Base-by-base conservation (phyloP, 2,797 vertebrate genomes). In the Chromobotia macracanthus region DNA sequence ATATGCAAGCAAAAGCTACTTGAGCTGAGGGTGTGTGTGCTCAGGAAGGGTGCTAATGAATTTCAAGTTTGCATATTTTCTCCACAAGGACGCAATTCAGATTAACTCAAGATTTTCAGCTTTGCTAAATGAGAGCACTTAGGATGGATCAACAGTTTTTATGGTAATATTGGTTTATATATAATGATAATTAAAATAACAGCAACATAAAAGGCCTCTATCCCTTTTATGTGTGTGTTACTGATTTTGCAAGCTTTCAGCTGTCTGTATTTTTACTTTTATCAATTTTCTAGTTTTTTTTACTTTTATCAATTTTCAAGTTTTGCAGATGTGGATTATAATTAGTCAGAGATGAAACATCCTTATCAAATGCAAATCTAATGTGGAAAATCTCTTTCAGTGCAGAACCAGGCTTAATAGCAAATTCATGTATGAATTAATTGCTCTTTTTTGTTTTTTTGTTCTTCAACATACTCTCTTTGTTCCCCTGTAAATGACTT, bases 41-140 rank as follows among this genome's bases (percentile, higher is more conserved):
- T 72, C 48, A 71, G 31, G 8, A 64, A 31, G 28, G 50, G 19
- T 64, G 77, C 35, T 72, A 79, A 79, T 72, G 60, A 72, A 72
- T 55, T 64, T 66, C 60, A 64, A 44, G 61, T 66, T 65, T 72
- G 23, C n/a, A 44, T 66, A 46, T 21, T 72, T 79, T 53, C 68
- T 78, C 38, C 68, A 53, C 58, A 25, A 72, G 46, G 68, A 63
- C 23, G 44, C 35, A 64, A 48, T 65, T 21, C 50, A 56, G 77
- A 79, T 79, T n/a, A 79, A 79, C 60, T 64, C 48, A 64, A 79
- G 67, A 79, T 72, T 48, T 72, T 79, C 58, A 72, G 68, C 58
- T 72, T 35, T 79, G 31, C 63, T 72, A 53, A 71, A 15, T 7
- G 16, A 79, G 69, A 72, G 77, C 68, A 44, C 77, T 72, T 60